A percentile compares a stretch with the other conserved stretches of the same genome.
These are phyloP conservation scores for Perizoma affinitatum DNA, from an alignment of 2,888 invertebrate genomes.

Conservation along the genomic window DNA sequence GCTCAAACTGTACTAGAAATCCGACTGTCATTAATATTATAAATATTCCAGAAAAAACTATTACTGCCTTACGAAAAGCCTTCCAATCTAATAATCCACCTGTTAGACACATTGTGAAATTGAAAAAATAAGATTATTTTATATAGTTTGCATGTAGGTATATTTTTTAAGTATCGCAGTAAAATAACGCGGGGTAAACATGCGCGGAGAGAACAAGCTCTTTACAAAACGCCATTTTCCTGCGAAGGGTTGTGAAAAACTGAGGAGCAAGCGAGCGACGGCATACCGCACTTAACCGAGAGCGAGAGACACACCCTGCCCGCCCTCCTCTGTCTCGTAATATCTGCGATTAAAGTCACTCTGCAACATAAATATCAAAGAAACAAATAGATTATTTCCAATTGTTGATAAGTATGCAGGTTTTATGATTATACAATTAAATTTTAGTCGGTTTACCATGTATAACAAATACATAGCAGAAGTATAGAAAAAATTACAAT, in stretches of 20 bases:
- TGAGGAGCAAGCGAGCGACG: slow-evolving; percentile 6
- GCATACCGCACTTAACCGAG: slow-evolving; percentile 14
- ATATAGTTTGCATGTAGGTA: background rate
- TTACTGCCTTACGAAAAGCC: slow-evolving; percentile 14
- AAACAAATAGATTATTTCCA: background rate
- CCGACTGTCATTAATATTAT: slow-evolving; percentile 15
- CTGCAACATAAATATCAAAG: background rate
- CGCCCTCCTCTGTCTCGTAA: slow-evolving; percentile 10
- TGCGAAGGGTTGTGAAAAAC: slow-evolving; percentile 21
- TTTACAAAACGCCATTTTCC: slow-evolving; percentile 6
- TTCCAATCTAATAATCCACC: slow-evolving; percentile 16
- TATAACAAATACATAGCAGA: background rate
- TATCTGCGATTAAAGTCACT: slow-evolving; percentile 3
- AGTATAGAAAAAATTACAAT: background rate
- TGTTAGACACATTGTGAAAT: slow-evolving; percentile 11
- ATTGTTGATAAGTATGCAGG: background rate
- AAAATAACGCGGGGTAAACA: slow-evolving; percentile 16
- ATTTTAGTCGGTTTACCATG: no score
- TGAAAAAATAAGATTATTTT: background rate
- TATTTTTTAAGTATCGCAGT: slow-evolving; percentile 8
- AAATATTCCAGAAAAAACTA: slow-evolving; percentile 17
- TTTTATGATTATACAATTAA: no score
- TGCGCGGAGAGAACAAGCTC: slow-evolving; percentile 10
- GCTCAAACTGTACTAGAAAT: slow-evolving; percentile 19
- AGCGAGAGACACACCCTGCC: slow-evolving; percentile 4